A percentile compares a stretch with the other conserved stretches of the same genome.
Evolutionary conservation across 2,113 vertebrate species (phyloP).

Genomic region (Myrmophylax atrothorax): DNA sequence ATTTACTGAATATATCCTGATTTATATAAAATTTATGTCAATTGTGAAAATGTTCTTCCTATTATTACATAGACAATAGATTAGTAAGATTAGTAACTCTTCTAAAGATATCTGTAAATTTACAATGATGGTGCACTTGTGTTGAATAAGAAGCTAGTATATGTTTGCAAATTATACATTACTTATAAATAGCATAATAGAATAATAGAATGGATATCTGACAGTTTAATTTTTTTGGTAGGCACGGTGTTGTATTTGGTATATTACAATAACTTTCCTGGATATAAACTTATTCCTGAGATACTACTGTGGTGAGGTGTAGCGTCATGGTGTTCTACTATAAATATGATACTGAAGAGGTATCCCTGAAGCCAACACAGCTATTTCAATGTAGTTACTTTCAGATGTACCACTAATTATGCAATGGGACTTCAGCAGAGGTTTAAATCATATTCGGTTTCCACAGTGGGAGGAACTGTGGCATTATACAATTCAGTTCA

Average conservation of each 20-base stretch:
- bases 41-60: background rate
- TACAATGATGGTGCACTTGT: background rate
- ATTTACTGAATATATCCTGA: background rate
- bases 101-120: background rate
- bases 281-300: background rate
- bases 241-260: background rate
- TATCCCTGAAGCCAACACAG: background rate
- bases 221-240: background rate
- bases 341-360: background rate
- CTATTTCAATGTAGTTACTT: background rate
- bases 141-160: background rate
- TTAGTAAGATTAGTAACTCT: background rate
- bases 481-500: background rate
- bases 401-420: background rate
- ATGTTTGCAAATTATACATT: background rate
- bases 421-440: background rate
- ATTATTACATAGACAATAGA: background rate
- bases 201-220: background rate
- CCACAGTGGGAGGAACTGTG: background rate
- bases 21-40: background rate
- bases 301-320: background rate
- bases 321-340: background rate
- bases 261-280: background rate
- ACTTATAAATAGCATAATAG: background rate
- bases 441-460: background rate